Conservation (phyloP, 2,113 vertebrate genomes). For the Pampusana beccarii region DNA sequence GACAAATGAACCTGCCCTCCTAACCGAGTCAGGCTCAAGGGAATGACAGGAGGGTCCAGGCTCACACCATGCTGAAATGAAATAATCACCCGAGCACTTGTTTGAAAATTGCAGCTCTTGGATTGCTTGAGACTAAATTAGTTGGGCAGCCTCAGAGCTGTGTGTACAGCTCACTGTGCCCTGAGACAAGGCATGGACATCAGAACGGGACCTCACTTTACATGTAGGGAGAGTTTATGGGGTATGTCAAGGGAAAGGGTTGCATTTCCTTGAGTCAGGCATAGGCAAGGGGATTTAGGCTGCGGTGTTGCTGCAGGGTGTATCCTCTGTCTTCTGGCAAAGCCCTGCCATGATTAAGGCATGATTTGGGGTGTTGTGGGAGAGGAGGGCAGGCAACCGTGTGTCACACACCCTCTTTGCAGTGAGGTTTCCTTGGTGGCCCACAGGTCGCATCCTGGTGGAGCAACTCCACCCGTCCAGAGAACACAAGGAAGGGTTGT, state of each 20-base stretch:
- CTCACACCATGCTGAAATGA: neutral
- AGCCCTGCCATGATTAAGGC: neutral
- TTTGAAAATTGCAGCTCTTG: neutral
- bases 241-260: neutral
- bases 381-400: neutral
- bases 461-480: neutral
- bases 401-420: neutral
- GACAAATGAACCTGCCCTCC: slow-evolving; percentile 33
- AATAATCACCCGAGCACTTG: neutral
- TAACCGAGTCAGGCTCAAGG: neutral
- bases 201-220: neutral
- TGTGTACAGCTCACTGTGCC: neutral
- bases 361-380: neutral
- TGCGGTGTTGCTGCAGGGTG: neutral
- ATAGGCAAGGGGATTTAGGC: neutral
- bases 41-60: neutral
- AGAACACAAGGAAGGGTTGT: neutral
- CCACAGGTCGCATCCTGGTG: neutral
- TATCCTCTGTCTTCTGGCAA: neutral
- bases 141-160: neutral
- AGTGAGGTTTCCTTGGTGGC: neutral
- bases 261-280: neutral
- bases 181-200: neutral
- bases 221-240: neutral
- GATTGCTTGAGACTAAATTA: neutral